Conservation (phyloP, 2,797 vertebrate species). For the Podarcis lilfordi region DNA sequence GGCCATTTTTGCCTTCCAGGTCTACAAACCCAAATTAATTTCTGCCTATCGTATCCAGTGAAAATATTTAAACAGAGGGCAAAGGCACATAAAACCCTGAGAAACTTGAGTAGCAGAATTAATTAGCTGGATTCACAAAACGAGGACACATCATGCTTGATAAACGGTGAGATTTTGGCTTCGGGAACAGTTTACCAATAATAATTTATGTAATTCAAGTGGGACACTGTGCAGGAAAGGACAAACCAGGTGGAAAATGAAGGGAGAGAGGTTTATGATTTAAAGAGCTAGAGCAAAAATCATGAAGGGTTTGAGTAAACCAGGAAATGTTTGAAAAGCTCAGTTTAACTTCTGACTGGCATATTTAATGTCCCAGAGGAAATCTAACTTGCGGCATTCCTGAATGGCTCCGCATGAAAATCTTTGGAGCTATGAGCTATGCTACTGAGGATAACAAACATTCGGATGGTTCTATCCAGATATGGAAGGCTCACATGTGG, state of each 20-base stretch:
- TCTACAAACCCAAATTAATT: neutral
- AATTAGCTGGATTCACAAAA: neutral
- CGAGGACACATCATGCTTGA: neutral
- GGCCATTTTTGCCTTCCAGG: conserved; percentile 1
- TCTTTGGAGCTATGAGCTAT: neutral
- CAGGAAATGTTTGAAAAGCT: neutral
- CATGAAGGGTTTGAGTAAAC: neutral
- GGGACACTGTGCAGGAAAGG: neutral
- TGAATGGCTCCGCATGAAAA: neutral
- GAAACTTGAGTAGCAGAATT: neutral
- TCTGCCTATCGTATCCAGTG: neutral
- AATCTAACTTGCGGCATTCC: neutral
- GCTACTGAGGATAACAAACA: neutral
- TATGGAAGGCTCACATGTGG: no score
- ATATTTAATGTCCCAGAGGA: no score
- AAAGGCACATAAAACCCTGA: conserved; percentile 15
- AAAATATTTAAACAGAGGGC: neutral
- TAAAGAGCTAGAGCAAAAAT: neutral
- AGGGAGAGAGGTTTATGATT: neutral
- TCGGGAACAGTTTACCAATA: neutral
- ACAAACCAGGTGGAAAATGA: neutral
- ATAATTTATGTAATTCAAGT: neutral
- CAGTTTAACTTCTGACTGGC: neutral
- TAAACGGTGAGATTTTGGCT: neutral
- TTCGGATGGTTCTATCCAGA: neutral